Percentiles rank a stretch among this genome's conserved stretches.
phyloP scores from a whole-genome alignment of 1,140 invertebrate genomes.

The Bilobella aurantiaca region DNA sequence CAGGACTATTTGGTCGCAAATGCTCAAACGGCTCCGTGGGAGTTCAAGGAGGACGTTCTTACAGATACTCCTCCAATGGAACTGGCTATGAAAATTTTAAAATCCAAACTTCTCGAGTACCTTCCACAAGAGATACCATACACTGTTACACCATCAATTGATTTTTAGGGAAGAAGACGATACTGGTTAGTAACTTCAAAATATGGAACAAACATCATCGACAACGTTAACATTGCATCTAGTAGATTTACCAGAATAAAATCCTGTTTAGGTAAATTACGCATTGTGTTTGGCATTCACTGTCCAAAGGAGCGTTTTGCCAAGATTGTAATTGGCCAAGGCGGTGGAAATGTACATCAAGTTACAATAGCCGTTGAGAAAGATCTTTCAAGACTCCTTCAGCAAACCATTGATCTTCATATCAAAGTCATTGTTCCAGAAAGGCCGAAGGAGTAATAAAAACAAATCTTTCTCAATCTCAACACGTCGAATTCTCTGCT shows the following conservation, averaged over 20 bases:
- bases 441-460: neutral
- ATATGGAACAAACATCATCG: too few relatives aligned
- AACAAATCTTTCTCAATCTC: too few relatives aligned
- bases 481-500: too few relatives aligned
- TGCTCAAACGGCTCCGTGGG: constrained; percentile 54
- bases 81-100: constrained; percentile 58
- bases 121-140: constrained; percentile 75
- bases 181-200: constrained; percentile 43
- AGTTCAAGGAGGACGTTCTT: constrained; percentile 53
- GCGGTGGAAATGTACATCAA: constrained; percentile 5
- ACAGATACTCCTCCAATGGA: constrained; percentile 59
- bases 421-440: neutral
- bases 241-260: neutral
- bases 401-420: neutral
- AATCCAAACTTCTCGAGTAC: constrained; percentile 66
- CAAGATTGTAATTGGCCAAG: constrained; percentile 10
- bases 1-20: constrained; percentile 59
- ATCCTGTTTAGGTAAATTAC: constrained; percentile 1
- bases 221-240: neutral
- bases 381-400: neutral
- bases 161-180: constrained; percentile 54
- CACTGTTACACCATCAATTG: constrained; percentile 51
- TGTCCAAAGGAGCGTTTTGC: constrained; percentile 8
- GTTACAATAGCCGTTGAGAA: constrained; percentile 13
- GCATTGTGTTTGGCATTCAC: constrained; percentile 13